Evolutionary conservation across 2,113 vertebrate genomes (phyloP).

Genomic region (Rostratula benghalensis): DNA sequence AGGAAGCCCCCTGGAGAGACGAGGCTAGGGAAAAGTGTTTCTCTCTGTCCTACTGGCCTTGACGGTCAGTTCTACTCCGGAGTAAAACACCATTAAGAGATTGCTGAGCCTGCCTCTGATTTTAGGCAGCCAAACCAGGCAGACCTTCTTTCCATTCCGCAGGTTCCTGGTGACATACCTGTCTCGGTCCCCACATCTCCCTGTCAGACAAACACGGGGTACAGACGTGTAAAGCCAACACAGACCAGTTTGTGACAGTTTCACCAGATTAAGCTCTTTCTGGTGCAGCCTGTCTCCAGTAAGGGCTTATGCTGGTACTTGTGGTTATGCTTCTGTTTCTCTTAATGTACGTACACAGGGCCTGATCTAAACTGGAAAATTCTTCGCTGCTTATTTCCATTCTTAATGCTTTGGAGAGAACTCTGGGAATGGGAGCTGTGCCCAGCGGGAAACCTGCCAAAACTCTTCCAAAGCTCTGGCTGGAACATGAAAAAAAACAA

Average conservation of each 20-base stretch:
- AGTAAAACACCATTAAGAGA: background rate
- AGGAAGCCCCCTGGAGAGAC: background rate
- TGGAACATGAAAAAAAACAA: slow-evolving; percentile 54
- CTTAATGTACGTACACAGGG: background rate
- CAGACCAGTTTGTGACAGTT: background rate
- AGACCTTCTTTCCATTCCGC: background rate
- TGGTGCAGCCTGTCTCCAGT: background rate
- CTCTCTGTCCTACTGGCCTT: background rate
- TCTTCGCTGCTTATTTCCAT: slow-evolving; percentile 63
- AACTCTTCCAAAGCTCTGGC: slow-evolving; percentile 16
- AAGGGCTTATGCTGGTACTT: background rate
- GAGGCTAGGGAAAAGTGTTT: background rate
- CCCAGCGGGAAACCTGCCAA: slow-evolving; percentile 1
- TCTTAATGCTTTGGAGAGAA: slow-evolving; percentile 44
- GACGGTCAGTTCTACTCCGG: background rate
- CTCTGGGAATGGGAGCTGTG: slow-evolving; percentile 36
- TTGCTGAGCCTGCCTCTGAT: background rate
- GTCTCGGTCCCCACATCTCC: background rate
- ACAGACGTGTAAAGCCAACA: fast-evolving
- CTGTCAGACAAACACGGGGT: fast-evolving
- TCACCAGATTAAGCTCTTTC: background rate
- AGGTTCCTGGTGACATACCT: background rate
- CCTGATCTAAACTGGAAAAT: slow-evolving; percentile 55
- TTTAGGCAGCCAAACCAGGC: background rate
- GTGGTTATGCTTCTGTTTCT: slow-evolving; percentile 40